Evolutionary conservation across 1,140 invertebrate species (phyloP).

Genomic region (Wasmannia auropunctata): DNA sequence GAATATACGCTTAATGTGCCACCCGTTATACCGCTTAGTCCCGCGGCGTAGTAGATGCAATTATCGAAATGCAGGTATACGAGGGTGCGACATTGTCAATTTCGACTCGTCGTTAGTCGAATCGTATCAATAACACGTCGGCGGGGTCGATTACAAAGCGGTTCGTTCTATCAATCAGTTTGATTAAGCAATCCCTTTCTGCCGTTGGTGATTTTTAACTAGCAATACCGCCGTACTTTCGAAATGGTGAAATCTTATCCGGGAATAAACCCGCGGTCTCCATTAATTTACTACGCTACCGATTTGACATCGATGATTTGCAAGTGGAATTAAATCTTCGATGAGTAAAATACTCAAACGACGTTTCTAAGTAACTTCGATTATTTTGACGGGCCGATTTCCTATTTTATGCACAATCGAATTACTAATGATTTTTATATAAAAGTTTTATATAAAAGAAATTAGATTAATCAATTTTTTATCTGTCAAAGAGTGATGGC

Average conservation of each 20-base stretch:
- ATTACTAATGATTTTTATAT: too few relatives aligned
- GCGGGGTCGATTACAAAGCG: constrained; percentile 30
- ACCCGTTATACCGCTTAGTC: not conserved
- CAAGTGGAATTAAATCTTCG: not conserved
- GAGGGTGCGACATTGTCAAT: constrained; percentile 31
- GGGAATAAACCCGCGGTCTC: constrained; percentile 28
- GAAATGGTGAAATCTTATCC: constrained; percentile 43
- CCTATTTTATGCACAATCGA: too few relatives aligned
- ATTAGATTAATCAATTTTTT: too few relatives aligned
- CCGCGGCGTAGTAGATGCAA: not conserved
- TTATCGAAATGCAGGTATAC: constrained; percentile 52
- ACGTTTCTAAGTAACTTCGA: not conserved
- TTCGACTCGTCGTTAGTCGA: constrained; percentile 45
- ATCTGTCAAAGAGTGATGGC: too few relatives aligned
- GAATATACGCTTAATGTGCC: not conserved
- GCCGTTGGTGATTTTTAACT: constrained; percentile 32
- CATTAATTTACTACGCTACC: not conserved
- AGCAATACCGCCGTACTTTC: not conserved
- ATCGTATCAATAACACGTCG: constrained; percentile 28
- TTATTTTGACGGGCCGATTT: not conserved
- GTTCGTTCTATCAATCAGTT: constrained; percentile 51
- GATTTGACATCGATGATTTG: not conserved
- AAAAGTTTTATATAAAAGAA: too few relatives aligned
- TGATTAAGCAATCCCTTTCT: constrained; percentile 54
- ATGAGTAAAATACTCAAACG: too few relatives aligned